A percentile compares a stretch with the other conserved stretches of the same genome.
These are phyloP conservation scores for Pharmacophagus antenor DNA, from an alignment of 2,888 invertebrate species.

Conservation along the genomic window DNA sequence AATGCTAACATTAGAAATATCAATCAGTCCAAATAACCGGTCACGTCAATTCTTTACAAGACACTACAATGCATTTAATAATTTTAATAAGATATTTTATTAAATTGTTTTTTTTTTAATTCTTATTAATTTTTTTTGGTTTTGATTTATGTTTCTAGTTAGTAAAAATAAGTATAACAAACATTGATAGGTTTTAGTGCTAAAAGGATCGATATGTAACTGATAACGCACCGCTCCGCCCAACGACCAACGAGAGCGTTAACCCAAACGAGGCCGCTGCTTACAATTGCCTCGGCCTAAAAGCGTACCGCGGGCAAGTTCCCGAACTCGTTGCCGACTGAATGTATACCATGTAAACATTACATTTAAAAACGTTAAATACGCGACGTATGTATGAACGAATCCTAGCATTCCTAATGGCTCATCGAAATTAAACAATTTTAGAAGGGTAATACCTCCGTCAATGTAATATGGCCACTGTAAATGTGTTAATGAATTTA, in stretches of 20 bases:
- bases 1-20: too few relatives aligned
- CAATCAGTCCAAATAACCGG: too few relatives aligned
- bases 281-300: constrained; percentile 58
- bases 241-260: constrained; percentile 60
- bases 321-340: constrained; percentile 48
- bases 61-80: too few relatives aligned
- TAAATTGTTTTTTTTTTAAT: too few relatives aligned
- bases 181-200: too few relatives aligned
- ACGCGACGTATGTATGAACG: constrained; percentile 40
- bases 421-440: constrained; percentile 34
- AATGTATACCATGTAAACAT: constrained; percentile 59
- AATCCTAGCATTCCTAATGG: constrained; percentile 29
- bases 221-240: constrained; percentile 50
- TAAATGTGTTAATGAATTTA: too few relatives aligned
- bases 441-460: constrained; percentile 22
- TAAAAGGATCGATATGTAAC: constrained; percentile 37
- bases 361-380: constrained; percentile 48
- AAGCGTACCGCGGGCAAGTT: constrained; percentile 54
- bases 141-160: too few relatives aligned
- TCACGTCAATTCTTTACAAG: too few relatives aligned
- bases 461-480: too few relatives aligned
- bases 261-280: constrained; percentile 54
- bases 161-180: too few relatives aligned
- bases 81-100: too few relatives aligned
- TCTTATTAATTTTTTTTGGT: too few relatives aligned